Conservation (phyloP, 2,113 vertebrate species). For the Todiramphus chloris region DNA sequence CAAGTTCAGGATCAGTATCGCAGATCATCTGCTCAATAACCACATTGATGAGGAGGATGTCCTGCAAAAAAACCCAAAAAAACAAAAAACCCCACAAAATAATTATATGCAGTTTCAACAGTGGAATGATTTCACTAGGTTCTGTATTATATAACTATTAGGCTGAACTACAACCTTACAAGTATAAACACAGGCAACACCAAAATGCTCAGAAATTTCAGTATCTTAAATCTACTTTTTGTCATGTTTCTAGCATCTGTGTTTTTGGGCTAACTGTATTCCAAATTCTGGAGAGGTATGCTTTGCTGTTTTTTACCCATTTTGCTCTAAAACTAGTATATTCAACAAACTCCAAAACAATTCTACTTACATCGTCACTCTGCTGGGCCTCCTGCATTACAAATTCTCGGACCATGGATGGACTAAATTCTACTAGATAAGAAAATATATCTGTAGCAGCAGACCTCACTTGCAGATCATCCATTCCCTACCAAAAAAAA, state of each 20-base stretch:
- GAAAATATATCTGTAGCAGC: constrained; percentile 99
- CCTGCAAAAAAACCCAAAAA: constrained; percentile 75
- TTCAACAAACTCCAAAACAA: neutral
- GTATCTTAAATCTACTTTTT: neutral
- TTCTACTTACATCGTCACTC: constrained; percentile 91
- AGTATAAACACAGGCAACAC: neutral
- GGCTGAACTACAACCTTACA: neutral
- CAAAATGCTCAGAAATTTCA: neutral
- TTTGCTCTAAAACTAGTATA: neutral
- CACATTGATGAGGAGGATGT: constrained; percentile 98
- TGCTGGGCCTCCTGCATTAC: constrained; percentile 99
- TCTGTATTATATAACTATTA: too few species aligned
- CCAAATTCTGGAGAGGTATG: neutral
- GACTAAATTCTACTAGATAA: constrained; percentile 99
- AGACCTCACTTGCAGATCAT: constrained; percentile 95
- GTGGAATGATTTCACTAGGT: neutral
- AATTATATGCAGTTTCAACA: neutral
- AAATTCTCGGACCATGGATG: constrained; percentile 98
- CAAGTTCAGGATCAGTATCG: constrained; percentile 95
- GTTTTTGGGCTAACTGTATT: neutral
- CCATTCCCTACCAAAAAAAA: constrained; percentile 86
- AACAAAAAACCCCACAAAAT: neutral
- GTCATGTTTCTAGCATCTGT: neutral
- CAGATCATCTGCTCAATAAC: constrained; percentile 99
- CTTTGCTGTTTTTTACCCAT: neutral